These are phyloP conservation scores for Tortrix viridana DNA, from an alignment of 2,888 invertebrate species.

Conservation along the genomic window DNA sequence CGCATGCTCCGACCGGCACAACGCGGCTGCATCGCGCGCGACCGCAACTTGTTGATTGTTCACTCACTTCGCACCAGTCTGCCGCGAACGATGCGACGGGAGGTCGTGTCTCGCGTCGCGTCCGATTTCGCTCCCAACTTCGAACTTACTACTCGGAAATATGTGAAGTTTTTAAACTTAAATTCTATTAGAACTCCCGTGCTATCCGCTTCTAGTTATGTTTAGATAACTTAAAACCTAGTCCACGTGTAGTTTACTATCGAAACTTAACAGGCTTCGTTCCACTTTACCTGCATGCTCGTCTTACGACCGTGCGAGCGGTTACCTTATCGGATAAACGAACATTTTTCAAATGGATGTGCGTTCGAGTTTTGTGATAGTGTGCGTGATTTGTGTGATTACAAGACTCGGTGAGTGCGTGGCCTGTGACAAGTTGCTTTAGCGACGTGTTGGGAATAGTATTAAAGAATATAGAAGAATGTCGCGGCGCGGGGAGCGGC, in stretches of 20 bases:
- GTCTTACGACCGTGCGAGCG: constrained; percentile 77
- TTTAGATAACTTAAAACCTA: constrained; percentile 62
- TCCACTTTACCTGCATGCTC: constrained; percentile 77
- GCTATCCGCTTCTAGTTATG: constrained; percentile 60
- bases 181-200: constrained; percentile 64
- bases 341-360: constrained; percentile 83
- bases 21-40: constrained; percentile 65
- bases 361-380: constrained; percentile 78
- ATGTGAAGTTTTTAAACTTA: constrained; percentile 78
- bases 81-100: constrained; percentile 76
- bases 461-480: constrained; percentile 70
- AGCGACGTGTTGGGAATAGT: constrained; percentile 73
- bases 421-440: constrained; percentile 74
- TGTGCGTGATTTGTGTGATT: constrained; percentile 78
- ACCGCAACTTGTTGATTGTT: constrained; percentile 82
- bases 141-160: constrained; percentile 79
- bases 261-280: constrained; percentile 79
- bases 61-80: constrained; percentile 79
- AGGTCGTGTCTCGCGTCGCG: constrained; percentile 68
- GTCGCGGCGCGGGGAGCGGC: constrained; percentile 69
- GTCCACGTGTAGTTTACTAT: constrained; percentile 73
- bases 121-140: constrained; percentile 71
- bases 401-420: constrained; percentile 71
- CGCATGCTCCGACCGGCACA: constrained; percentile 71
- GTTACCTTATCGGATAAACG: constrained; percentile 82